Evolutionary conservation across 2,113 vertebrate genomes (phyloP).

Genomic region (Aramus guarauna): DNA sequence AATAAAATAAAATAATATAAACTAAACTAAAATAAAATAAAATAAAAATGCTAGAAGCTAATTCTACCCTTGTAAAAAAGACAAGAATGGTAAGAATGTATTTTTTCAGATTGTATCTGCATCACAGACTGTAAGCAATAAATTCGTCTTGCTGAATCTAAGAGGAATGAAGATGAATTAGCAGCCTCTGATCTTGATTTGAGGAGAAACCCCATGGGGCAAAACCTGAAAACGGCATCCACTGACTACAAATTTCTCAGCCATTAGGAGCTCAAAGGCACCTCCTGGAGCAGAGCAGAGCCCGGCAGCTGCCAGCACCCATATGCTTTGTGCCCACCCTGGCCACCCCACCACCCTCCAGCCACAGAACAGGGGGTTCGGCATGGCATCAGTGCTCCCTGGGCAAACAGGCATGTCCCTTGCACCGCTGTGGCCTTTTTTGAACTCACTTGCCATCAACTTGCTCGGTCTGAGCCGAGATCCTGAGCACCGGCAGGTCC

Average conservation of each 20-base stretch:
- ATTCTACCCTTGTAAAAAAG: neutral
- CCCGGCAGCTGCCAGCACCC: fast-evolving
- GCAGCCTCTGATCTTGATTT: neutral
- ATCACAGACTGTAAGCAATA: neutral
- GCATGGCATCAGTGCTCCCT: neutral
- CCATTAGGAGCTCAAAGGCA: neutral
- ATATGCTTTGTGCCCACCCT: fast-evolving
- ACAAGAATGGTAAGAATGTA: neutral
- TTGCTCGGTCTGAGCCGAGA: fast-evolving
- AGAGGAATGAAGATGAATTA: neutral
- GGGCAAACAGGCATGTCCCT: neutral
- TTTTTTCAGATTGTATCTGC: neutral
- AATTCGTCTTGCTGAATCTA: neutral
- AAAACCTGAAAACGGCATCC: neutral
- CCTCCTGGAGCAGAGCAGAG: neutral
- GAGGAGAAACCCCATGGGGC: neutral
- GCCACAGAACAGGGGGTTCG: neutral
- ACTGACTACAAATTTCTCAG: neutral
- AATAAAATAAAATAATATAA: neutral
- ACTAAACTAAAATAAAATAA: neutral
- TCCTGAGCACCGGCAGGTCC: fast-evolving
- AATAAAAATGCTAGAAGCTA: neutral
- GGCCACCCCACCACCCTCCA: fast-evolving
- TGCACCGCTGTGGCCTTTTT: neutral
- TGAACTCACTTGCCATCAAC: neutral